Percentiles rank a stretch among this genome's conserved stretches.
Evolutionary conservation across 1,140 invertebrate genomes (phyloP).

Genomic region (Apocrypta bakeri): DNA sequence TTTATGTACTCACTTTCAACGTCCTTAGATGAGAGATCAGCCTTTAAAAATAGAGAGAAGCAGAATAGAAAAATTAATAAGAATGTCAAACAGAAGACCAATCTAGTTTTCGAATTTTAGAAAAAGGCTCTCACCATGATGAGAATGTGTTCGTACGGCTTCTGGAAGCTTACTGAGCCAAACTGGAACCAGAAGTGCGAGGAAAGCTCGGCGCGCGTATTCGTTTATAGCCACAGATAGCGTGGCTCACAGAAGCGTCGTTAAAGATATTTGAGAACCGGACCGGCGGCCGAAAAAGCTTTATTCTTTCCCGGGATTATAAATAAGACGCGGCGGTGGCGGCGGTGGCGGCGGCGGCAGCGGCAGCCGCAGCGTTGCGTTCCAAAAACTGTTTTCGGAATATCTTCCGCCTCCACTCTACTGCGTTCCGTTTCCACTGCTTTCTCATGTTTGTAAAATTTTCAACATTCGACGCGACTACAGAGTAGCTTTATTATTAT

Average conservation of each 20-base stretch:
- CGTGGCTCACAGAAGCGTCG: slow-evolving; percentile 68
- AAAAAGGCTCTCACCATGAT: slow-evolving; percentile 78
- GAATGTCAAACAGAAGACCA: not conserved
- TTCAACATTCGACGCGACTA: not conserved
- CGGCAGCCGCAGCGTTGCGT: no score
- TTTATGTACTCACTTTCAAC: slow-evolving; percentile 81
- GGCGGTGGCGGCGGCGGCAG: no score
- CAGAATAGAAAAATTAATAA: not conserved
- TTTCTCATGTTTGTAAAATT: not conserved
- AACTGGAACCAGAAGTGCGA: slow-evolving; percentile 85
- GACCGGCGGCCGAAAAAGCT: slow-evolving; percentile 1
- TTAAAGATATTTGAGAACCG: slow-evolving; percentile 59
- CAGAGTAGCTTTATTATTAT: no score
- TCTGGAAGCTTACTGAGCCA: slow-evolving; percentile 80
- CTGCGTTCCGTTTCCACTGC: not conserved
- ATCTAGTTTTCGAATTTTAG: not conserved
- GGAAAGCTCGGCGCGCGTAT: slow-evolving; percentile 77
- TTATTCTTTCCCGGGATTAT: slow-evolving; percentile 14
- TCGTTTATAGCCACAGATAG: slow-evolving; percentile 85
- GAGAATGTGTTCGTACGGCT: slow-evolving; percentile 69
- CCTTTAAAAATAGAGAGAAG: slow-evolving; percentile 74
- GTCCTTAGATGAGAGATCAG: slow-evolving; percentile 82
- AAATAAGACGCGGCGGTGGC: not conserved
- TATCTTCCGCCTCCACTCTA: not conserved
- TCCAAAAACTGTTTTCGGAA: slow-evolving; percentile 1